These are phyloP conservation scores for Drosophila punjabiensis DNA, from an alignment of 1,140 invertebrate genomes.

Conservation along the genomic window DNA sequence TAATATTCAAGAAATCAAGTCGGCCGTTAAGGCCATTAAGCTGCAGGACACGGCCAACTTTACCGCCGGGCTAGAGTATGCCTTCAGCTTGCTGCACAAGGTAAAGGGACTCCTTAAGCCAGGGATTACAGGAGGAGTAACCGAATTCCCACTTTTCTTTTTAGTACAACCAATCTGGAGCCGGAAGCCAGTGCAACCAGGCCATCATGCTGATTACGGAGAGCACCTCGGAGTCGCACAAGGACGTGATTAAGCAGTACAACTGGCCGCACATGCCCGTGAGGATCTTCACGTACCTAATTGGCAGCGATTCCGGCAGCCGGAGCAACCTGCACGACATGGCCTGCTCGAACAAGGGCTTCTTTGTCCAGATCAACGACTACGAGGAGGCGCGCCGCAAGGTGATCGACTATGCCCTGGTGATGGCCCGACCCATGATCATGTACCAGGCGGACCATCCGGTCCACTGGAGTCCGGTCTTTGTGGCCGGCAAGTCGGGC, in stretches of 20 bases:
- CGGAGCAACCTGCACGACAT: conserved; percentile 95
- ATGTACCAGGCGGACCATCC: conserved; percentile 96
- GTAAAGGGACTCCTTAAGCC: conserved; percentile 86
- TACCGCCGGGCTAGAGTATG: conserved; percentile 94
- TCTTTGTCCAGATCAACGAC: conserved; percentile 94
- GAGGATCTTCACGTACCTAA: conserved; percentile 97
- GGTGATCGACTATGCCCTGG: conserved; percentile 96
- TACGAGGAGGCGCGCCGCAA: conserved; percentile 93
- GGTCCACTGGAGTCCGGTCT: conserved; percentile 95
- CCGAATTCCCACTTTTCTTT: not conserved
- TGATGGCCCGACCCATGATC: conserved; percentile 95
- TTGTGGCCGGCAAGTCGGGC: conserved; percentile 94
- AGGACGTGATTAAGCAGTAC: conserved; percentile 90
- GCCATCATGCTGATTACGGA: conserved; percentile 98
- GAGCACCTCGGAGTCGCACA: conserved; percentile 91
- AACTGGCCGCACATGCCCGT: conserved; percentile 97
- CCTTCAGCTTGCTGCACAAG: conserved; percentile 96
- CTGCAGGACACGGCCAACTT: conserved; percentile 95
- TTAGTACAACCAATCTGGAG: conserved; percentile 92
- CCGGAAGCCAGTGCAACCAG: conserved; percentile 97
- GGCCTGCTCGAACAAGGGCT: conserved; percentile 98
- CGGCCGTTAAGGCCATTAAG: conserved; percentile 89
- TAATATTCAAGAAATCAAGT: conserved; percentile 94
- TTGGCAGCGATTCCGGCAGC: conserved; percentile 96
- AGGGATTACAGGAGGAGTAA: not conserved